phyloP scores from a whole-genome alignment of 1,140 invertebrate species.

The Hesperophylax magnus region DNA sequence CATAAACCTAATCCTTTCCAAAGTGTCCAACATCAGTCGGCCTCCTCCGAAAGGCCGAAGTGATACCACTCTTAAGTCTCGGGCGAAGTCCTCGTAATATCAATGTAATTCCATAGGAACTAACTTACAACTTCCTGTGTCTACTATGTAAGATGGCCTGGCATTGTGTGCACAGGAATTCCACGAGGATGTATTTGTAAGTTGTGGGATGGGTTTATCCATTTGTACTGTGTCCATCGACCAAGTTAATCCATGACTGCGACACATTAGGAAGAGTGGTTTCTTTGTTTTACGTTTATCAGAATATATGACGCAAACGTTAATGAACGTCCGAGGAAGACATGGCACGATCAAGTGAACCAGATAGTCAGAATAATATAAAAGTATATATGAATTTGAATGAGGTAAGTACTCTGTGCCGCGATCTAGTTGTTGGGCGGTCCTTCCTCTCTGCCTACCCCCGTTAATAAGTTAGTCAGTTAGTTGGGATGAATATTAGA shows the following conservation, averaged over 20 bases:
- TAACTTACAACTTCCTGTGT: conserved; percentile 3
- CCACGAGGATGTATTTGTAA: neutral
- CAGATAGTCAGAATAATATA: no score
- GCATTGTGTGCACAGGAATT: neutral
- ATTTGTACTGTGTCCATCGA: neutral
- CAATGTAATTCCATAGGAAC: conserved; percentile 36
- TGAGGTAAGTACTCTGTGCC: no score
- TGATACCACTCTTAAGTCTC: conserved; percentile 25
- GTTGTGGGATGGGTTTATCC: neutral
- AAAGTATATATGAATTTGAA: no score
- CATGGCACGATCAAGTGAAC: no score
- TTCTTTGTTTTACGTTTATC: neutral
- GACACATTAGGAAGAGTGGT: neutral
- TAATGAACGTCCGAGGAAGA: no score
- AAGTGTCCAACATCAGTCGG: neutral
- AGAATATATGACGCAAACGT: no score
- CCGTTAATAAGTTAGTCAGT: no score
- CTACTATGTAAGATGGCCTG: conserved; percentile 5
- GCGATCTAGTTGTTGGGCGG: no score
- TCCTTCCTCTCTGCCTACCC: no score
- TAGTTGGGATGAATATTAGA: no score
- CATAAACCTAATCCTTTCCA: no score
- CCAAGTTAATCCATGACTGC: no score
- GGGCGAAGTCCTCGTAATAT: conserved; percentile 2
- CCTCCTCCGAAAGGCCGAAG: conserved; percentile 1